Base-by-base conservation (phyloP, 2,113 vertebrate genomes). In the Dipodomys merriami region DNA sequence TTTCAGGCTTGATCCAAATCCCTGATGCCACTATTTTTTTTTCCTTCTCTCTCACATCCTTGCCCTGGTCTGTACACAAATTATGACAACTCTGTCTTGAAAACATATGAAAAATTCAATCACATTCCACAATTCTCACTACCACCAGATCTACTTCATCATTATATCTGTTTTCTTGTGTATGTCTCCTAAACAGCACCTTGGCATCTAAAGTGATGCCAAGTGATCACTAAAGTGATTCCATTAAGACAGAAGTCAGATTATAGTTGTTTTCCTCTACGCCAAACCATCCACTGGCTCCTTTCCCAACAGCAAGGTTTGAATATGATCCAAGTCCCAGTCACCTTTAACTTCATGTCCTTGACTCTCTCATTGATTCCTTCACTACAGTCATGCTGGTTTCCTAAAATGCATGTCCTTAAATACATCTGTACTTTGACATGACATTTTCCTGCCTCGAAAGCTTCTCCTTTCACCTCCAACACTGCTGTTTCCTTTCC, bases 1-100 rank as follows among this genome's bases (percentile, higher is more conserved):
- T 88, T 76, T 69, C 46, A 91, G 62, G 11, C 35, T 69, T n/a
- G 35, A 78, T n/a, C 22, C 84, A 84, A 95, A 86, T 83, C 20
- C 15, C 46, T 57, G n/a, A 76, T 44, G 44, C 35, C 68, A 64
- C 53, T 44, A 2, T 67, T 89, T 27, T 89, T 27, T 27, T 91
- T 83, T 29, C 49, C 9, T 85, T 80, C 76, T 91, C 71, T 86
- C 62, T 94, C 46, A 72, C 60, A 83, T 5, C 25, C 67, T 83
- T 80, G 35, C 29, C 65, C 46, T 20, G 10, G 12, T 73, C 71
- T 57, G 57, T 79, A 69, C 81, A 69, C 60, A 94, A 60, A 67
- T 60, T 29, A 35, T 39, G 71, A 73, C 39, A 49, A 64, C 30
- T 82, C 69, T 49, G 25, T 25, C 62, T 84, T 83, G 35, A 88